Evolutionary conservation across 2,797 vertebrate genomes (phyloP), one percentile per base, ranked within the genome.

Genomic region (Aulostomus chinensis): DNA sequence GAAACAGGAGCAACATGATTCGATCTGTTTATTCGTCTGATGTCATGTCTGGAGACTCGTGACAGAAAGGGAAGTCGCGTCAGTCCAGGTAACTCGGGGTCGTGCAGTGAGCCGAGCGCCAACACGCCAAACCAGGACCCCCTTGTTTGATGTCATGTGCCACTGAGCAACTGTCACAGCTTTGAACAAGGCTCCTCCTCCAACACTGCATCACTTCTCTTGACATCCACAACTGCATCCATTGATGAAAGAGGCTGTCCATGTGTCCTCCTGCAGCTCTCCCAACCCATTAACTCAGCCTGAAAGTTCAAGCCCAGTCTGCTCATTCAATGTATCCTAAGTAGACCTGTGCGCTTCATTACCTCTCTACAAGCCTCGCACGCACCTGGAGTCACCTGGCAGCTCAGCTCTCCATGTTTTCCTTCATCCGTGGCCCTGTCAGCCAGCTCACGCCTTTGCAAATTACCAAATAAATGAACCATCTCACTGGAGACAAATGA

Each of bases 391-490:
- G 48, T 59, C 76, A 67, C 43, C 53, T 30, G 12, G 9, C 6
- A 1, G 22, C 15, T 38, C 53, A 36, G 31, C 52, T 51, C 26
- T 31, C 28, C 2, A 1, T 32, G 36, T 55, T 66, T 74, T 57
- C 71, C 30, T 49, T 68, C 69, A 68, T 72, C 59, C 35, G 6
- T 69, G 51, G 49, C 63, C 55, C 46, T 26, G 17, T 73, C 73
- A 65, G 53, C 73, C 74, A 53, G 51, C 45, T 65, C 66, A 46
- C 48, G 52, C 68, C 38, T 42, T 66, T 61, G 46, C 70, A 85
- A 88, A 86, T 89, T 80, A 79, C 76, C 77, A 86, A 85, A 82
- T 78, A 87, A 88, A 91, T 86, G 76, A 87, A 85, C 77, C 87
- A 46, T 78, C 65, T 69, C 43, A 20, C 78, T 48, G 51, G 49